Evolutionary conservation across 2,113 vertebrate genomes (phyloP), one percentile per base, ranked within the genome.

Genomic region (Polypterus bichir): DNA sequence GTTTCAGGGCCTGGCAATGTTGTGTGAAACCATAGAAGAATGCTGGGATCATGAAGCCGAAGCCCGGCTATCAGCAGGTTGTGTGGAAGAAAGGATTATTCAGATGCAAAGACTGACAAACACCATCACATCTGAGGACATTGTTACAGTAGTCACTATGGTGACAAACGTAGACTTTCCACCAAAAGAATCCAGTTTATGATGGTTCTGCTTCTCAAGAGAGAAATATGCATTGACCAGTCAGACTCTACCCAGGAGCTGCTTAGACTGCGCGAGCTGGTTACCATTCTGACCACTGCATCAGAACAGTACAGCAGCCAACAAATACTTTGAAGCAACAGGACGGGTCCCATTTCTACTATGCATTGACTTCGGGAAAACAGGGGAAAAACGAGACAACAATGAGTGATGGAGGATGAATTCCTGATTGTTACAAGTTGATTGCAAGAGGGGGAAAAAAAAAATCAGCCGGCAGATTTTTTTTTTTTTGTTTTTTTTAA

Each of bases 21-120:
- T 99, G 5, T 99, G 91, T 3, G 95, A 99, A 65, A 98, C 96
- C 0, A 93, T 95, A 67, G 95, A 99, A 81, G 96, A 99, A 69
- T 99, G 96, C 74, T 99, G 96, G 96, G 96, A 99, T 89, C 96
- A 98, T 3, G 96, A 99, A 64, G 93, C 95, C 0, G 96, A 99
- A 75, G 96, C 95, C 6, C 81, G 96, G 64, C 78, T 99, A 70
- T 98, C 95, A 0, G 93, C 96, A 3, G 95, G 96, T 54, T 98
- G 96, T 59, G 94, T 99, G 49, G 95, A 93, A 77, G 94, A 99
- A 72, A 88, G 96, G 60, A 91, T 98, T 63, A 87, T 91, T 66
- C 92, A 97, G 74, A 97, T 98, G 95, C 93, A 94, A 74, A 94
- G 93, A 82, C 79, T 92, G 49, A 88, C 82, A 82, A 92, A 85